Base-by-base conservation (phyloP, 2,888 invertebrate species). In the Axea sp. region DNA sequence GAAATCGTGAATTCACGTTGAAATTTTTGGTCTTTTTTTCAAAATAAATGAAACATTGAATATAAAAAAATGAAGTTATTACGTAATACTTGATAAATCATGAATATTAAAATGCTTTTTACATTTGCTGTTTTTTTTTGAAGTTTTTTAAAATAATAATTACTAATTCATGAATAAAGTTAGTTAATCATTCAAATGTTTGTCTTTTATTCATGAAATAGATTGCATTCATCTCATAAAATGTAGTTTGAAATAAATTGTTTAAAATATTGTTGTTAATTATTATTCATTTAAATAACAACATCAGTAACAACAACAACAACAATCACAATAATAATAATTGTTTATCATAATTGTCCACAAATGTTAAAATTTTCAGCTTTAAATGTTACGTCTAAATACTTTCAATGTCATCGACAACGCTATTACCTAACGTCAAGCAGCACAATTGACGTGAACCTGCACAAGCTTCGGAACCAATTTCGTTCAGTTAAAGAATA, bases 381-480 rank as follows among this genome's bases (percentile, higher is more conserved):
- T 31, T 33, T 43, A 43, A 57, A 57, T 28, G 22, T 31, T 59
- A 55, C 41, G 31, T 45, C 45, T 43, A 59, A 43, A 59, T 45
- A 59, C 57, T 43, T 59, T 37, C 17, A 11, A 30, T 30, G 49
- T 17, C 51, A 51, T 35, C 35, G 35, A 59, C 57, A 60, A 37
- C 28, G 59, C 59, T 47, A 60, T 60, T 60, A 60, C 22, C 47
- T 14, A 45, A 60, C 28, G 59, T 60, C 59, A 60, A 33, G 19
- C 37, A 39, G 30, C 26, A 60, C 59, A 60, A 60, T 60, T 60
- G 59, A 60, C 59, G 28, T 24, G 26, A 47, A 35, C 47, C 28
- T 19, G 59, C 33, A n/a, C 47, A 33, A 37, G 47, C 59, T 53
- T 53, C 53, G 31, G 9, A 47, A 37, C 45, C 59, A 60, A 60